phyloP scores from a whole-genome alignment of 2,888 invertebrate species.

The Tortrix viridana region DNA sequence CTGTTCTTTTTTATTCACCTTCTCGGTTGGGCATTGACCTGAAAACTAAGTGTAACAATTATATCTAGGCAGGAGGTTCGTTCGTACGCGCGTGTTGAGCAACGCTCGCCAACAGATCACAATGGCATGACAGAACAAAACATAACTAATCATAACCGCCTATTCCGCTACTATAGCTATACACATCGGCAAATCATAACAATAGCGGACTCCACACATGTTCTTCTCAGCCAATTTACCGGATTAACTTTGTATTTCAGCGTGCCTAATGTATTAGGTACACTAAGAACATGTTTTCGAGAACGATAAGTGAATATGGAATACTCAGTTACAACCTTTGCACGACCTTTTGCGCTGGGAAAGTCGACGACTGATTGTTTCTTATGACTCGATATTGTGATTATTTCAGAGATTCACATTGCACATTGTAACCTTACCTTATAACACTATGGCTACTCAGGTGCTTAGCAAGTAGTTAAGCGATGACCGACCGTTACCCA shows the following conservation, averaged over 20 bases:
- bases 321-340: too few species aligned
- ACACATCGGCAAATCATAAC: constrained; percentile 16
- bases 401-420: too few species aligned
- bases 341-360: too few species aligned
- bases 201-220: constrained; percentile 21
- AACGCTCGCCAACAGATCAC: constrained; percentile 22
- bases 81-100: constrained; percentile 28
- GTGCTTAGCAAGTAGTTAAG: too few species aligned
- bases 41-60: constrained; percentile 63
- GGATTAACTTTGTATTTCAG: constrained; percentile 26
- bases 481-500: too few species aligned
- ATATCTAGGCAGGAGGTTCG: constrained; percentile 39
- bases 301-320: too few species aligned
- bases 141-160: constrained; percentile 31
- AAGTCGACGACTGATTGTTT: too few species aligned
- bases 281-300: background rate
- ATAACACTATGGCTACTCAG: too few species aligned
- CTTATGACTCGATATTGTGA: too few species aligned
- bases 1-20: constrained; percentile 46
- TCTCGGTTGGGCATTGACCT: constrained; percentile 65
- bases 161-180: constrained; percentile 17
- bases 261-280: constrained; percentile 17
- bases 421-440: too few species aligned
- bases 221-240: constrained; percentile 29
- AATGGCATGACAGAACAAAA: constrained; percentile 38